phyloP scores from a whole-genome alignment of 37 sponge, comb jelly and placozoan genomes.

The Aplysina aerophoba region DNA sequence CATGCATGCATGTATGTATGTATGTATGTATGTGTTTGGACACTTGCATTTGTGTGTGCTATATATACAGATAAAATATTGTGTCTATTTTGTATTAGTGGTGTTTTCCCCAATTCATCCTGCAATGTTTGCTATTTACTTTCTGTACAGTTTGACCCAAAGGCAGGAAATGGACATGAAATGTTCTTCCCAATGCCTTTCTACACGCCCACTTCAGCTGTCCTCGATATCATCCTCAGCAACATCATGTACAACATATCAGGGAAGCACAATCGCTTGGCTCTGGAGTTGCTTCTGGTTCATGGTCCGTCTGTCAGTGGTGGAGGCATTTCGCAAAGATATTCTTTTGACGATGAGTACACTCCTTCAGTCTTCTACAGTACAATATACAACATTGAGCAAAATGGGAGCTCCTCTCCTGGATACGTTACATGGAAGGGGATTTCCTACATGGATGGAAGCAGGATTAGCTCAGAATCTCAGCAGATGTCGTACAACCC shows the following conservation, averaged over 20 bases:
- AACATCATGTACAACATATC: background rate
- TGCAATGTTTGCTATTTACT: background rate
- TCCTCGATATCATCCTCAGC: background rate
- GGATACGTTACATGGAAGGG: conserved; percentile 78
- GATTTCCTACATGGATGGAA: conserved; percentile 60
- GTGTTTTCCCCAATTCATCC: background rate
- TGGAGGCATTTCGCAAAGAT: background rate
- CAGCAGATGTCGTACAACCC: conserved; percentile 49
- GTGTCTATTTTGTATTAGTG: background rate
- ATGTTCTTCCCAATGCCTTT: conserved; percentile 17
- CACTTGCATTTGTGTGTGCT: no score
- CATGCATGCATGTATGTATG: no score
- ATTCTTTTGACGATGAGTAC: conserved; percentile 69
- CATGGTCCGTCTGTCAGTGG: conserved; percentile 37
- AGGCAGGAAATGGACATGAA: background rate
- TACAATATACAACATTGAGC: conserved; percentile 4
- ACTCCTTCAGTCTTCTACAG: conserved; percentile 75
- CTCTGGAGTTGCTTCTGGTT: conserved; percentile 59
- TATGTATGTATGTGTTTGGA: no score
- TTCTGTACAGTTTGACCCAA: conserved; percentile 21
- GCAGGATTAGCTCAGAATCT: conserved; percentile 54
- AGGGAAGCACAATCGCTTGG: conserved; percentile 40
- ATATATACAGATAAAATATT: no score
- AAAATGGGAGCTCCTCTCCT: no score
- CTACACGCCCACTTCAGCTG: conserved; percentile 9